Base-by-base conservation (phyloP, 2,888 invertebrate species). In the Caenorhabditis becei region DNA sequence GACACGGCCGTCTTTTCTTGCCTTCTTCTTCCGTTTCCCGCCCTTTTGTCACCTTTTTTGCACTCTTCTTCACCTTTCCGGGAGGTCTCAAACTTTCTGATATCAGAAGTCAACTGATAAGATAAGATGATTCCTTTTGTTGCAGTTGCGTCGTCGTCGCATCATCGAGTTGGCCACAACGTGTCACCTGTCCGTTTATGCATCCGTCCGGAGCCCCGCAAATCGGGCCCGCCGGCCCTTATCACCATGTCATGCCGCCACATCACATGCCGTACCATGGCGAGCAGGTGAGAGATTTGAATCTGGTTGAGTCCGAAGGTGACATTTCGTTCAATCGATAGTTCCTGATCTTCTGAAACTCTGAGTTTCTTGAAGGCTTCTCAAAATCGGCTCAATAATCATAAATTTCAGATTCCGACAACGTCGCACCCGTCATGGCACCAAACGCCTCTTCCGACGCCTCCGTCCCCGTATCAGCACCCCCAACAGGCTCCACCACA, bases 401-500 rank as follows among this genome's bases (percentile, higher is more conserved):
- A n/a, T n/a, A n/a, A 11, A 32, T 20, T 71, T 49, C 59, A 80
- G 75, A 51, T 67, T 8, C 80, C 80, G 2, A 80, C 80, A 1
- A 80, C 80, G 2, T 80, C 80, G 0, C 75, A 80, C 28, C 80
- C 75, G 11, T 65, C 65, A 2, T 69, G 74, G 74, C 70, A 74
- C n/a, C 51, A 74, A 5, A 8, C 59, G 3, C 51, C 47, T 11
- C 71, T 62, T 20, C 71, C 71, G 41, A 71, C 71, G 51, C 62
- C 71, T 54, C 54, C 71, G 8, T 51, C 58, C 47, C 59, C 47
- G 4, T 47, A 20, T 10, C 41, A 61, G 18, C 70, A 58, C 5
- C 47, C 56, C 20, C 44, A 44, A 23, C 51, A 53, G 26, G 37
- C 35, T 65, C 65, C 51, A 49, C 54, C 54, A 16, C 54, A 54